phyloP scores from a whole-genome alignment of 1,140 invertebrate species.

The Branchinecta lindahli region DNA sequence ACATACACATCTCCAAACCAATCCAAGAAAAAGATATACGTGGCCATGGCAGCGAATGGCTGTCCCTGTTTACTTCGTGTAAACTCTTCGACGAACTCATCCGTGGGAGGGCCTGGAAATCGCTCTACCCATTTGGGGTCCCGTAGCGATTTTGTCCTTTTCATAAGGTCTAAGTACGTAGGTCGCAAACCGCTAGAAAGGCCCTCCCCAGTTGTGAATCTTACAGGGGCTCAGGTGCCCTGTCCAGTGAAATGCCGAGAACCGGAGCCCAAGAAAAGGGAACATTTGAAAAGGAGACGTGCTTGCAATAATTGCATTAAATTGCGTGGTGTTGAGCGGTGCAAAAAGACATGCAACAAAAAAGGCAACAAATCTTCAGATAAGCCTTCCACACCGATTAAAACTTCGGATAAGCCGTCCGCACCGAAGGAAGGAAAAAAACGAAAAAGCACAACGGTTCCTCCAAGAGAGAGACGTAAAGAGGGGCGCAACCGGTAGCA shows the following conservation, averaged over 20 bases:
- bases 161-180: neutral
- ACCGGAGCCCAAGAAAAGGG: neutral
- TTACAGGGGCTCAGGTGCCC: neutral
- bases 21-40: neutral
- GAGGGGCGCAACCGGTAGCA: neutral
- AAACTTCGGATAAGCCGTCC: neutral
- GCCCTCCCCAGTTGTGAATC: neutral
- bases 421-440: neutral
- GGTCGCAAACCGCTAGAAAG: neutral
- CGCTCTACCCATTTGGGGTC: neutral
- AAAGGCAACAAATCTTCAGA: neutral
- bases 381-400: neutral
- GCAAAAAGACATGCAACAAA: neutral
- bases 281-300: neutral
- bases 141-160: neutral
- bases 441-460: neutral
- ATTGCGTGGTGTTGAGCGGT: neutral
- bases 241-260: neutral
- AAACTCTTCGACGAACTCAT: neutral
- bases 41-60: neutral
- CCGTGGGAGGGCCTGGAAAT: neutral
- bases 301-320: neutral
- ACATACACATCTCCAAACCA: neutral
- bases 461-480: neutral
- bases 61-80: constrained; percentile 2